Percentiles rank a stretch among this genome's conserved stretches.
Evolutionary conservation across 2,888 invertebrate species (phyloP).

Genomic region (Cyclophora albipunctata): DNA sequence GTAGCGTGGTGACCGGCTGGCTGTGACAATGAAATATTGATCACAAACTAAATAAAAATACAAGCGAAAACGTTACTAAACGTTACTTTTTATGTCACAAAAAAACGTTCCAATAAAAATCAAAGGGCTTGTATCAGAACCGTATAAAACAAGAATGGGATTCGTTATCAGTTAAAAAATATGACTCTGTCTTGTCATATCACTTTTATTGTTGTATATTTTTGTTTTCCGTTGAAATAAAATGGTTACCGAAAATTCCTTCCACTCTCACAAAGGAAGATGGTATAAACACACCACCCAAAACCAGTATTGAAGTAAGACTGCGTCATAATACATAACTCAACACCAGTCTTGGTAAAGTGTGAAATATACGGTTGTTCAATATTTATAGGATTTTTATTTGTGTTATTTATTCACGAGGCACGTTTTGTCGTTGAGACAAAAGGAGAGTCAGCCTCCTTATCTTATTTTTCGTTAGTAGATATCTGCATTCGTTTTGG

Average conservation of each 20-base stretch:
- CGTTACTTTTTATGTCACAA: slow-evolving; percentile 6
- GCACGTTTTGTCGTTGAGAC: slow-evolving; percentile 61
- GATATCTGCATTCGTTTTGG: slow-evolving; percentile 66
- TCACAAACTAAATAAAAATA: slow-evolving; percentile 52
- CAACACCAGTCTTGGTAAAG: slow-evolving; percentile 52
- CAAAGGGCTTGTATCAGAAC: neutral
- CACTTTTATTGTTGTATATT: slow-evolving; percentile 27
- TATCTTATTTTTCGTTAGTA: slow-evolving; percentile 63
- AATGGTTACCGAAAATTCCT: slow-evolving; percentile 48
- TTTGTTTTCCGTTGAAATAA: slow-evolving; percentile 30
- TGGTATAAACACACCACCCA: slow-evolving; percentile 49
- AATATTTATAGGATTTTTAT: slow-evolving; percentile 72
- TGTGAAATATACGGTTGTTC: slow-evolving; percentile 71
- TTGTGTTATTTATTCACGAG: slow-evolving; percentile 69
- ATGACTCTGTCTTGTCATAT: slow-evolving; percentile 27
- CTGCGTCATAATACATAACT: slow-evolving; percentile 66
- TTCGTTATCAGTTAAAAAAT: slow-evolving; percentile 7
- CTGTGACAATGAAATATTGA: slow-evolving; percentile 57
- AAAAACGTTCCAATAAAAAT: slow-evolving; percentile 1
- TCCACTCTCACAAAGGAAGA: slow-evolving; percentile 62
- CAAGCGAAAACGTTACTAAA: slow-evolving; percentile 20
- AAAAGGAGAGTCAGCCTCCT: slow-evolving; percentile 48
- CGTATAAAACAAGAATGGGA: neutral
- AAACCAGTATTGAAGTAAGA: slow-evolving; percentile 50
- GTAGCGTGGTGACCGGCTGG: slow-evolving; percentile 46